Evolutionary conservation across 2,113 vertebrate species (phyloP).

Genomic region (Bothrops jararaca): DNA sequence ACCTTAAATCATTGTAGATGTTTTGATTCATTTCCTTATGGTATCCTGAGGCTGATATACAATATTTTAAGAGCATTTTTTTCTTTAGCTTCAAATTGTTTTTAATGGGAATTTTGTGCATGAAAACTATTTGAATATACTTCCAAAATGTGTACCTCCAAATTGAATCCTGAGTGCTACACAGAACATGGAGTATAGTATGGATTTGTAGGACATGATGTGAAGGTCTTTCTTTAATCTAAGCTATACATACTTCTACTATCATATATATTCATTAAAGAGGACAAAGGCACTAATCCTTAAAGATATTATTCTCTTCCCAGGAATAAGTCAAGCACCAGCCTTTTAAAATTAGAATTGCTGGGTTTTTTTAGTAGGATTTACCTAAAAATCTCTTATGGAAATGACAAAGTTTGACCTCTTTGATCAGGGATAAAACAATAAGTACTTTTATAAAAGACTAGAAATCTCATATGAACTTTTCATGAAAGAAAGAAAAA

Average conservation of each 20-base stretch:
- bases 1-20: slow-evolving; percentile 49
- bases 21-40: slow-evolving; percentile 55
- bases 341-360: background rate
- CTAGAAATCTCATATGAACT: background rate
- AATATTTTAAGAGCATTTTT: slow-evolving; percentile 36
- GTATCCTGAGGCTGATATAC: slow-evolving; percentile 47
- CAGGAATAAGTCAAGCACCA: background rate
- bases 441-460: background rate
- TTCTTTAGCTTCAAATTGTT: slow-evolving; percentile 34
- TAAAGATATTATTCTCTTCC: background rate
- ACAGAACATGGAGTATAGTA: too few species aligned
- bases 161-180: background rate
- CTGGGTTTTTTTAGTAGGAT: background rate
- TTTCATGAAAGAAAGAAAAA: background rate
- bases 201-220: background rate
- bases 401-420: background rate
- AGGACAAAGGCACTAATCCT: background rate
- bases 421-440: background rate
- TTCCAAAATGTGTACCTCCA: background rate
- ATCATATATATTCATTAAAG: background rate
- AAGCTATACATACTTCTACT: background rate
- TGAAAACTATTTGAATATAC: background rate
- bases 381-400: background rate
- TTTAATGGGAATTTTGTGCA: slow-evolving; percentile 1
- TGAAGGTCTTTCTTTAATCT: background rate